Evolutionary conservation across 2,888 invertebrate genomes (phyloP).

Genomic region (Prosopocoilus inquinatus): DNA sequence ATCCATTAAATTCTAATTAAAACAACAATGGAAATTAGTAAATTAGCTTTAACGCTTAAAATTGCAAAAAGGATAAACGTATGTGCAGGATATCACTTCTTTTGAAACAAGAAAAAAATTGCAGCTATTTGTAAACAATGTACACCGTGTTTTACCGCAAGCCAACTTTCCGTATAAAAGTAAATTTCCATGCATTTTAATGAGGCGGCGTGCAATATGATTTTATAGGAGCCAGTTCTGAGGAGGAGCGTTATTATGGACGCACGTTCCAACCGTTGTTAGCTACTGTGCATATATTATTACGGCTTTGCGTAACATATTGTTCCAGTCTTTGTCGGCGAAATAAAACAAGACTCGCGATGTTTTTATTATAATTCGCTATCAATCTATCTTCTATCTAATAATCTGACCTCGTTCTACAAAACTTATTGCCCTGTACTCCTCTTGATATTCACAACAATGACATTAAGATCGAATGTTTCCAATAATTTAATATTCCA

Average conservation of each 20-base stretch:
- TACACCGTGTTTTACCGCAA: too few relatives aligned
- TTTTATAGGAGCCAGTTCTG: slow-evolving; percentile 2
- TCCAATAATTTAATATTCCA: neutral
- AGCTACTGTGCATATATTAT: slow-evolving; percentile 8
- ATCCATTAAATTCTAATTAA: too few relatives aligned
- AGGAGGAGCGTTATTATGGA: neutral
- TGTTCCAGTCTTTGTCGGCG: slow-evolving; percentile 14
- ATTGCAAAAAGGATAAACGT: too few relatives aligned
- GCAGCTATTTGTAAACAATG: too few relatives aligned
- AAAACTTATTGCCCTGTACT: neutral
- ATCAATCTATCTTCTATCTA: neutral
- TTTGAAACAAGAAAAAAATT: too few relatives aligned
- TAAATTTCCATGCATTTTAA: neutral
- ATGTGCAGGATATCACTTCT: too few relatives aligned
- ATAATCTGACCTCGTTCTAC: neutral
- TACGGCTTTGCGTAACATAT: slow-evolving; percentile 5
- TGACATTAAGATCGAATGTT: neutral
- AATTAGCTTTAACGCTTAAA: too few relatives aligned
- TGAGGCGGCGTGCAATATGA: slow-evolving; percentile 2
- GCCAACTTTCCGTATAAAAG: neutral
- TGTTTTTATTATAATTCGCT: slow-evolving; percentile 5
- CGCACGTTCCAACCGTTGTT: neutral
- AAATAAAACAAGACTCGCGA: slow-evolving; percentile 2
- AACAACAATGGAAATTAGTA: too few relatives aligned
- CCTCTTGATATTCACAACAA: neutral